Evolutionary conservation across 2,797 vertebrate genomes (phyloP).

Genomic region (Gallinago nigripennis): DNA sequence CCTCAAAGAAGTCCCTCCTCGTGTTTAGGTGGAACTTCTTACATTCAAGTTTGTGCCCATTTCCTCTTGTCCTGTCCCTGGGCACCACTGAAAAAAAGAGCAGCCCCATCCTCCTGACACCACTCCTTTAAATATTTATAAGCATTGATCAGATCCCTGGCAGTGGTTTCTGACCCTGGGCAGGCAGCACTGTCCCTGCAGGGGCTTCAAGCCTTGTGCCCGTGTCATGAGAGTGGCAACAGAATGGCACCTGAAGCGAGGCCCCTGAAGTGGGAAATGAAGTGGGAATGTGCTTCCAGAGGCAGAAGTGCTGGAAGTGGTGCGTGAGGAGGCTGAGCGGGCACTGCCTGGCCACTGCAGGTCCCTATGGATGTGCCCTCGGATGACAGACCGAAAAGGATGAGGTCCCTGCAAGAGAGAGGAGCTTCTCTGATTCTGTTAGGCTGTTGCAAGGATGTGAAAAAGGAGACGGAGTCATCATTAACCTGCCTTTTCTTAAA

Average conservation of each 20-base stretch:
- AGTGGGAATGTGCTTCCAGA: background rate
- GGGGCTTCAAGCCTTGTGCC: background rate
- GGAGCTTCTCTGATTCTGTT: background rate
- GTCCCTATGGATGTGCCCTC: fast-evolving
- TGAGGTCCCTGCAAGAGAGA: background rate
- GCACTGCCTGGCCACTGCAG: background rate
- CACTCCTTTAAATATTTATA: too few relatives aligned
- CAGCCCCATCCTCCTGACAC: too few relatives aligned
- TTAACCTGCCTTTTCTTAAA: background rate
- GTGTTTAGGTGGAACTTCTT: too few relatives aligned
- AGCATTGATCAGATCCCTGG: background rate
- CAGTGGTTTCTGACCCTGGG: background rate
- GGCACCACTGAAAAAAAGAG: too few relatives aligned
- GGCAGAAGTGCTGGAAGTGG: background rate
- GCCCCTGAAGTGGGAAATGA: fast-evolving
- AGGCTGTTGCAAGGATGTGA: background rate
- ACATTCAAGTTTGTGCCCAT: too few relatives aligned
- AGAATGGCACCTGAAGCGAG: background rate
- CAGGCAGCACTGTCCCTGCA: background rate
- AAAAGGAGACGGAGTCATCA: background rate
- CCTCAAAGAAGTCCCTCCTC: too few relatives aligned
- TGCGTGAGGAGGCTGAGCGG: background rate
- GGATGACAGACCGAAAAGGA: background rate
- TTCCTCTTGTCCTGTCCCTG: too few relatives aligned
- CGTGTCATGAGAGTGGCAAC: background rate